Conservation (phyloP, 2,797 vertebrate species). For the Lutjanus campechanus region DNA sequence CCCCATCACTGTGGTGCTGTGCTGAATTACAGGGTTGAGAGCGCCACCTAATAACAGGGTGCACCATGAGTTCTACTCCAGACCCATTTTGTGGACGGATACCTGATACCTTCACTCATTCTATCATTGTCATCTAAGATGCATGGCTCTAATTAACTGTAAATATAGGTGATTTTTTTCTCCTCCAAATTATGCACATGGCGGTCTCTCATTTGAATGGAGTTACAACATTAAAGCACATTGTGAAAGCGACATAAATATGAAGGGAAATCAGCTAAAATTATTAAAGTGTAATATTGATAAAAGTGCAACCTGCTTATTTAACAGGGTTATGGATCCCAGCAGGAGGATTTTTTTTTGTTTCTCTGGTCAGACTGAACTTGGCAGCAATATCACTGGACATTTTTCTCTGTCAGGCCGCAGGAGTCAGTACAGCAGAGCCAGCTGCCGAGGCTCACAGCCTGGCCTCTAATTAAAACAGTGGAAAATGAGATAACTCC, state of each 20-base stretch:
- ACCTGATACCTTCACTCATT: slow-evolving; percentile 80
- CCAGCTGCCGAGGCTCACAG: slow-evolving; percentile 97
- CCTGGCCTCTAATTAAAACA: slow-evolving; percentile 99
- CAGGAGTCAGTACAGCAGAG: slow-evolving; percentile 93
- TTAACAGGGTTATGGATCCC: slow-evolving; percentile 87
- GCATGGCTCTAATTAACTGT: slow-evolving; percentile 84
- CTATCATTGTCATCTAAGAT: slow-evolving; percentile 81
- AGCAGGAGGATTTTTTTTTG: slow-evolving; percentile 77
- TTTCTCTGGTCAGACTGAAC: slow-evolving; percentile 89
- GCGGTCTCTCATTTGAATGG: slow-evolving; percentile 79
- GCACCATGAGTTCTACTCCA: slow-evolving; percentile 46
- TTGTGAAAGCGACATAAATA: slow-evolving; percentile 71
- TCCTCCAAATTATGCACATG: slow-evolving; percentile 79
- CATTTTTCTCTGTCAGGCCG: slow-evolving; percentile 98
- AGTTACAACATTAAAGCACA: slow-evolving; percentile 78
- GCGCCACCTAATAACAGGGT: slow-evolving; percentile 78
- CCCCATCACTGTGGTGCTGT: slow-evolving; percentile 43
- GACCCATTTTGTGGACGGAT: slow-evolving; percentile 71
- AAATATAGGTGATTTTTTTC: slow-evolving; percentile 77
- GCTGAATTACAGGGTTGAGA: slow-evolving; percentile 71
- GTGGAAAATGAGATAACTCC: slow-evolving; percentile 99
- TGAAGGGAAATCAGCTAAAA: slow-evolving; percentile 61
- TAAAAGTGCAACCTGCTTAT: slow-evolving; percentile 84
- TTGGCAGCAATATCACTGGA: slow-evolving; percentile 88
- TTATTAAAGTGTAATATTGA: slow-evolving; percentile 78